Conservation (phyloP, 2,113 vertebrate species). For the Nyctereutes procyonoides region DNA sequence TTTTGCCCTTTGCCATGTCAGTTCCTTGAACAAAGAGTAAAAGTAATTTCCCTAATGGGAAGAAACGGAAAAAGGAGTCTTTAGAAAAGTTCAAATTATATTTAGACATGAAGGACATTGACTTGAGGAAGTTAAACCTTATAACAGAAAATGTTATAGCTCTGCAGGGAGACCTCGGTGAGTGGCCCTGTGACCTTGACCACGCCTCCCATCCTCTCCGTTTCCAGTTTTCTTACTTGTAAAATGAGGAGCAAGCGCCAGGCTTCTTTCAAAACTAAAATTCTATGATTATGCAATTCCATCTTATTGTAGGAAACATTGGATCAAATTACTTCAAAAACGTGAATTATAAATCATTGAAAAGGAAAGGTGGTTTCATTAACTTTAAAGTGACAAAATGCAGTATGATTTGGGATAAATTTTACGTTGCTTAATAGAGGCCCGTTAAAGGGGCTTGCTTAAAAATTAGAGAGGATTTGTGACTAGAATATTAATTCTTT, state of each 20-base stretch:
- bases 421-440: not conserved
- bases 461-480: not conserved
- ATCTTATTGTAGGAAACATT: not conserved
- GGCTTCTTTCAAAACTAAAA: constrained; percentile 34
- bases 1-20: constrained; percentile 66
- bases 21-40: constrained; percentile 69
- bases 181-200: not conserved
- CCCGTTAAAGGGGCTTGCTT: not conserved
- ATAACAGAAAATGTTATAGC: not conserved
- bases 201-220: not conserved
- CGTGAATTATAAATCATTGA: not conserved
- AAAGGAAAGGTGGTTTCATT: constrained; percentile 21
- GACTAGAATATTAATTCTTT: not conserved
- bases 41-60: constrained; percentile 73
- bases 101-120: constrained; percentile 54
- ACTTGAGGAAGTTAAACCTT: constrained; percentile 26
- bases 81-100: constrained; percentile 53
- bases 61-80: constrained; percentile 23
- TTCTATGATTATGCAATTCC: not conserved
- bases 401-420: not conserved
- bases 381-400: not conserved
- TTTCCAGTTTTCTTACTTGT: constrained; percentile 19
- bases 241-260: not conserved
- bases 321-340: constrained; percentile 32
- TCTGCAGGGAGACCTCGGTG: not conserved